Base-by-base conservation (phyloP, 2,113 vertebrate species). In the Semnornis frantzii region DNA sequence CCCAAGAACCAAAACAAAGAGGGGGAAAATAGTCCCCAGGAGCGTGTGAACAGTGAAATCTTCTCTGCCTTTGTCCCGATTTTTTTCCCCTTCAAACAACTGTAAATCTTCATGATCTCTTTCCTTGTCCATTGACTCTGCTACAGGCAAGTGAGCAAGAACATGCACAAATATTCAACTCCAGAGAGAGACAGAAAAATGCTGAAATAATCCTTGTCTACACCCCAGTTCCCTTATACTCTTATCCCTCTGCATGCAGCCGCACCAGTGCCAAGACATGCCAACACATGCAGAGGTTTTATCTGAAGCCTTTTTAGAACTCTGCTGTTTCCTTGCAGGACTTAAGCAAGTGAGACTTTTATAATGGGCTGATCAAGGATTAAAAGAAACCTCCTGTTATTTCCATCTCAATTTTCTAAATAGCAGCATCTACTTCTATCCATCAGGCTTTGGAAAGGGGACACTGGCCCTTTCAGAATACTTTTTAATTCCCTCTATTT, bases 1-100 rank as follows among this genome's bases (percentile, higher is more conserved):
- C 81, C 78, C 84, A 88, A 92, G 91, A 89, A 89, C 73, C 90
- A 94, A 92, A 97, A 94, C 76, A 94, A 85, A 91, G 37, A 33
- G 18, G 4, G 69, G 91, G 73, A 95, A 78, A 68, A 63, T 48
- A 64, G 80, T 81, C 87, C 80, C 73, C 72, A 75, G 65, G 54
- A 94, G 58, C 46, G n/a, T 75, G 73, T 83, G 93, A 87, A 55
- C 82, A 85, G 42, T 7, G 21, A 92, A 16, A 54, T 37, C 31
- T 93, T 37, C 73, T 31, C 65, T 80, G 93, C 83, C 52, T 77
- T 81, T 89, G 33, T 75, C 63, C 31, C 70, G 12, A 34, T 66
- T 89, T 90, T 55, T 58, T 52, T 8, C 52, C 10, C 68, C 20
- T 74, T 76, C 58, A 46, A 79, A 66, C 62, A 69, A 72, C 94